These are phyloP conservation scores for Gonioctena quinquepunctata DNA, from an alignment of 1,140 invertebrate genomes.

Conservation along the genomic window DNA sequence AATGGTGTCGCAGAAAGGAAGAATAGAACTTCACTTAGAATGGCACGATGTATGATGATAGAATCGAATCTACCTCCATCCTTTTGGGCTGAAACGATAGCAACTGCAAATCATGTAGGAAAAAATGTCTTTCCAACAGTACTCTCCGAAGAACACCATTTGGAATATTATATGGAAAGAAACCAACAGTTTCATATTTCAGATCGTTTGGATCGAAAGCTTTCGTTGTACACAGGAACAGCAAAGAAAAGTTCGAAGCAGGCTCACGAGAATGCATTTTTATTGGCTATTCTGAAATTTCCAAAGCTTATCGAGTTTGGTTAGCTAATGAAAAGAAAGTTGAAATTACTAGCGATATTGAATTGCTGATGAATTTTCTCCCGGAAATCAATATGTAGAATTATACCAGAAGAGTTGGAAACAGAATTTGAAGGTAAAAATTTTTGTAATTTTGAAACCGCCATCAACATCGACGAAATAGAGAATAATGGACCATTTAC, in stretches of 20 bases:
- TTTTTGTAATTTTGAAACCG: too few species aligned
- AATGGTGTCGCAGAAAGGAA: too few species aligned
- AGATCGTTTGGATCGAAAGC: too few species aligned
- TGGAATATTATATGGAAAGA: too few species aligned
- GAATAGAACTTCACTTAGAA: too few species aligned
- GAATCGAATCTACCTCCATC: neutral
- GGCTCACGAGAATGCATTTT: too few species aligned
- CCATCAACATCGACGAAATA: too few species aligned
- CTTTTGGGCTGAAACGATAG: neutral
- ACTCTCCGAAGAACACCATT: neutral
- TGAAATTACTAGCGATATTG: neutral
- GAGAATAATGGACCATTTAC: too few species aligned
- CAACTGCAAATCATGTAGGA: neutral
- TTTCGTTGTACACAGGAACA: too few species aligned
- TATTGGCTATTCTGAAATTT: neutral
- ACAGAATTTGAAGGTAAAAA: too few species aligned
- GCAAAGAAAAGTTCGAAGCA: too few species aligned
- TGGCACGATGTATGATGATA: neutral
- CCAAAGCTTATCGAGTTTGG: neutral
- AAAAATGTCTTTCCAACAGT: neutral
- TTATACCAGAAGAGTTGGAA: neutral
- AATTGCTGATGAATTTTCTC: neutral
- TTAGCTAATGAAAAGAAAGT: neutral
- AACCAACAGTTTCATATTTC: too few species aligned
- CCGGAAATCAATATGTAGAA: neutral